Evolutionary conservation across 1,140 invertebrate genomes (phyloP).

Genomic region (Leptinotarsa lineolata): DNA sequence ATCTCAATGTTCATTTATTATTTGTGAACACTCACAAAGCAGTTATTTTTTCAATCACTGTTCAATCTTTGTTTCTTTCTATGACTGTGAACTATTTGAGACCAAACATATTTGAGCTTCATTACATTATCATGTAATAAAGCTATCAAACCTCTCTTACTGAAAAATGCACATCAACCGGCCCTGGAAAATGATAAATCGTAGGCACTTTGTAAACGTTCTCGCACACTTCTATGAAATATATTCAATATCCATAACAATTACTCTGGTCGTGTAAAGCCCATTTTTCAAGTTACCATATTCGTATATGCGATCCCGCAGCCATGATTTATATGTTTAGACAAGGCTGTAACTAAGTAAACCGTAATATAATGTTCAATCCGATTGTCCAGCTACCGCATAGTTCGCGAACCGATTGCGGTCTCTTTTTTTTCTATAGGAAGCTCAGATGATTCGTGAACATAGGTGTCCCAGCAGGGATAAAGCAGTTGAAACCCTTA

Average conservation of each 20-base stretch:
- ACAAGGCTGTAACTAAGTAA: slow-evolving; percentile 22
- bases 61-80: too few species aligned
- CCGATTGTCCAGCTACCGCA: slow-evolving; percentile 18
- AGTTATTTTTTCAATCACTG: too few species aligned
- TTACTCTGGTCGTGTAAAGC: slow-evolving; percentile 16
- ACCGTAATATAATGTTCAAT: slow-evolving; percentile 22
- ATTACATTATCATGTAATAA: too few species aligned
- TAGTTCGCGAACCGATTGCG: not conserved
- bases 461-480: slow-evolving; percentile 8
- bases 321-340: slow-evolving; percentile 21
- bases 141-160: too few species aligned
- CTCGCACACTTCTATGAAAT: slow-evolving; percentile 22
- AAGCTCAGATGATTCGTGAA: not conserved
- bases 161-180: not conserved
- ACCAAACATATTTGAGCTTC: too few species aligned
- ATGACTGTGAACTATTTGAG: too few species aligned
- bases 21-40: too few species aligned
- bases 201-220: not conserved
- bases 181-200: not conserved
- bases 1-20: too few species aligned
- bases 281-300: slow-evolving; percentile 22
- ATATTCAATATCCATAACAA: slow-evolving; percentile 26
- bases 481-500: too few species aligned
- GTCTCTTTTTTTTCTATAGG: not conserved
- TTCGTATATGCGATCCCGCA: slow-evolving; percentile 11